Conservation (phyloP, 2,888 invertebrate species). For the Drosophila mulleri region DNA sequence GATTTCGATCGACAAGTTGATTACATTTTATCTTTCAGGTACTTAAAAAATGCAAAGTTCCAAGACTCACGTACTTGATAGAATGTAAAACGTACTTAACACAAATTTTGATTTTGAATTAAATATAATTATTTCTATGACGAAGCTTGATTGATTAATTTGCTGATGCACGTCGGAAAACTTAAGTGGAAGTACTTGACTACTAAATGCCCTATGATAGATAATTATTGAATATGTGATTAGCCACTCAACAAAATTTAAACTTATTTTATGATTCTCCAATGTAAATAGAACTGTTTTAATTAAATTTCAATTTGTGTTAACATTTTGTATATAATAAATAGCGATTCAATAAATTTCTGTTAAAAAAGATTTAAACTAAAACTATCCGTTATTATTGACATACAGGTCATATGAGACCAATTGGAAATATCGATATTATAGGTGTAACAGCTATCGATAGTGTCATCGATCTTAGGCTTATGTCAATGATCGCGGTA, state of each 20-base stretch:
- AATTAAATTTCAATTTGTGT: not conserved
- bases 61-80: conserved; percentile 53
- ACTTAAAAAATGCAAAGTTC: conserved; percentile 18
- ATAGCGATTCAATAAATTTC: not conserved
- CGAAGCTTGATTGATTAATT: conserved; percentile 39
- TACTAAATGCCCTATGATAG: conserved; percentile 1
- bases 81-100: conserved; percentile 57
- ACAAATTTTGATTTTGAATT: conserved; percentile 30
- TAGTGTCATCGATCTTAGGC: conserved; percentile 29
- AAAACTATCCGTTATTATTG: conserved; percentile 33
- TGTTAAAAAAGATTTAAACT: not conserved
- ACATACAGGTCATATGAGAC: not conserved
- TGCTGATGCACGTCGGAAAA: not conserved
- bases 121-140: conserved; percentile 50
- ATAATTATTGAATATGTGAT: not conserved
- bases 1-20: not conserved
- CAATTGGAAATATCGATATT: conserved; percentile 35
- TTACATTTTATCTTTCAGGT: conserved; percentile 24
- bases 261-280: not conserved
- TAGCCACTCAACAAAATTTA: too few relatives aligned
- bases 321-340: not conserved
- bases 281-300: not conserved
- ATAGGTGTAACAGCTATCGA: conserved; percentile 23
- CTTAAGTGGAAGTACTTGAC: conserved; percentile 10
- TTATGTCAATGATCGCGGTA: conserved; percentile 55